phyloP scores from a whole-genome alignment of 1,140 invertebrate species.

The Anagrus nilaparvatae region DNA sequence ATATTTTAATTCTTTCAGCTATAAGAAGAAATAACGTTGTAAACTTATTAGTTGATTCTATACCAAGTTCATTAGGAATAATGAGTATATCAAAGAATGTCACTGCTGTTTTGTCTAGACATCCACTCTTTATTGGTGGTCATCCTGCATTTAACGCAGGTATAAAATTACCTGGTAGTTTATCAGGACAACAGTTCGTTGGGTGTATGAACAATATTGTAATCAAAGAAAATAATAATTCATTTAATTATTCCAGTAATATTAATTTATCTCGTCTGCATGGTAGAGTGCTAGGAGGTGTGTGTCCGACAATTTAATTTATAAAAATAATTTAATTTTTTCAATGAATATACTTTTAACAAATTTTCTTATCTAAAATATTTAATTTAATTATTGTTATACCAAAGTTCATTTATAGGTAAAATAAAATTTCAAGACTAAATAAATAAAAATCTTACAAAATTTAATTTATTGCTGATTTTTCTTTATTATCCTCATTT shows the following conservation, averaged over 20 bases:
- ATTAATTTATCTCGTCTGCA: constrained; percentile 50
- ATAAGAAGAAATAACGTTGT: constrained; percentile 77
- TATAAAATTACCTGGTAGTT: constrained; percentile 46
- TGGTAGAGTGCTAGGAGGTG: constrained; percentile 57
- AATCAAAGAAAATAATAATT: constrained; percentile 47
- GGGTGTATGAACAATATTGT: constrained; percentile 71
- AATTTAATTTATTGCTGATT: neutral
- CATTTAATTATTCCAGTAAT: no score
- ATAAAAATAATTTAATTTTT: constrained; percentile 5
- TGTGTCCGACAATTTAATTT: constrained; percentile 60
- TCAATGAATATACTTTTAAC: constrained; percentile 13
- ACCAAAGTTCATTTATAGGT: constrained; percentile 16
- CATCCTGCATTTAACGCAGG: constrained; percentile 49
- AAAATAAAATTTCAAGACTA: constrained; percentile 4
- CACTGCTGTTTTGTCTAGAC: constrained; percentile 64
- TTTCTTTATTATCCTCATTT: no score
- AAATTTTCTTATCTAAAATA: constrained; percentile 12
- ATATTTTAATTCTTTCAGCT: constrained; percentile 48
- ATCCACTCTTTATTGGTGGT: constrained; percentile 83
- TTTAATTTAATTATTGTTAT: constrained; percentile 15
- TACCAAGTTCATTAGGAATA: constrained; percentile 53
- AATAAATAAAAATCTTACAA: neutral
- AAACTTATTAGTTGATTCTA: constrained; percentile 68
- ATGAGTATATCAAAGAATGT: constrained; percentile 49
- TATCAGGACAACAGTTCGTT: constrained; percentile 57